A percentile compares a stretch with the other conserved stretches of the same genome.
Evolutionary conservation across 2,888 invertebrate species (phyloP).

Genomic region (Ormia ochracea): DNA sequence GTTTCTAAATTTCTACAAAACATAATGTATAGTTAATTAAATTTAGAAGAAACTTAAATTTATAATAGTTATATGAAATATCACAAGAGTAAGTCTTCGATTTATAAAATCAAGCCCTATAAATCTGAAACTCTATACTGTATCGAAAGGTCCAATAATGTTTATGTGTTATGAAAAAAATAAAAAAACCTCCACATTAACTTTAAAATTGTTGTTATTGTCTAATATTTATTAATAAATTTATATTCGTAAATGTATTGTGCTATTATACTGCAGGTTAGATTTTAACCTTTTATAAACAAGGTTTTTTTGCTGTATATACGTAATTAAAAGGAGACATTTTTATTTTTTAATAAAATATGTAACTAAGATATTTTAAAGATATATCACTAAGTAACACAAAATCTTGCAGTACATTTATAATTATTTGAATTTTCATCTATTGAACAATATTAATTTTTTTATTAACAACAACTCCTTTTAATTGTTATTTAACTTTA

Average conservation of each 20-base stretch:
- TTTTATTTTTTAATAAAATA: too few relatives aligned
- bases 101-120: constrained; percentile 3
- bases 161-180: constrained; percentile 2
- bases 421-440: too few relatives aligned
- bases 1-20: constrained; percentile 52
- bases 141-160: constrained; percentile 58
- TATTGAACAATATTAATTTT: too few relatives aligned
- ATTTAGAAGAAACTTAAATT: background rate
- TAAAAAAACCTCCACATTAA: background rate
- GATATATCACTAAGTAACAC: too few relatives aligned
- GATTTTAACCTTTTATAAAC: constrained; percentile 8
- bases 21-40: background rate
- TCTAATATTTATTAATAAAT: background rate
- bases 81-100: background rate
- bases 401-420: too few relatives aligned
- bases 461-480: too few relatives aligned
- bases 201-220: constrained; percentile 47
- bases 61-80: constrained; percentile 5
- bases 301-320: too few relatives aligned
- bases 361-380: too few relatives aligned
- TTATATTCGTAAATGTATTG: constrained; percentile 43
- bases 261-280: constrained; percentile 42
- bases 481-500: constrained; percentile 41
- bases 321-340: too few relatives aligned
- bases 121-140: constrained; percentile 11